Conservation (phyloP, 2,797 vertebrate species). For the Rhynchotus rufescens region DNA sequence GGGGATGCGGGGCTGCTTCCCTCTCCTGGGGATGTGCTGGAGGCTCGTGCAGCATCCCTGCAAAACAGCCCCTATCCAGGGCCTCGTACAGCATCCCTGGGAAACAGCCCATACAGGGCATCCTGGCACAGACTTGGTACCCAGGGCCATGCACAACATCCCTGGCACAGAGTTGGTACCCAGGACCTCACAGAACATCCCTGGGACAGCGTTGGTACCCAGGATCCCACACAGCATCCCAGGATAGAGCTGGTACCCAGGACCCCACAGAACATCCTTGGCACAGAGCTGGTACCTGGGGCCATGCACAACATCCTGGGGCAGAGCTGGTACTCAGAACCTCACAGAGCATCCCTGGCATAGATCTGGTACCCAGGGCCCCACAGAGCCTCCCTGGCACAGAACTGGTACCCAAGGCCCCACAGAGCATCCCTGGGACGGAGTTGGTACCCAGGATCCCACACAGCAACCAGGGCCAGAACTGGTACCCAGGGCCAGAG, state of each 20-base stretch:
- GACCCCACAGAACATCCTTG: background rate
- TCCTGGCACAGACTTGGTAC: background rate
- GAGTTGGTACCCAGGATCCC: too few relatives aligned
- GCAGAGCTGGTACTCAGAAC: fast-evolving
- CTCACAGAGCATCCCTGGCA: background rate
- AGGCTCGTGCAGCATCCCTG: background rate
- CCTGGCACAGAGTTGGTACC: background rate
- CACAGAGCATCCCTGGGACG: too few relatives aligned
- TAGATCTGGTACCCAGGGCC: background rate
- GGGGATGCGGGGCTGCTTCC: background rate
- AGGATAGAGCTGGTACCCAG: background rate
- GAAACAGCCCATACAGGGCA: background rate
- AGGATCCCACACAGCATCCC: background rate
- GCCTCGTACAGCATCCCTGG: too few relatives aligned
- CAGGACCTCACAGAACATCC: fast-evolving
- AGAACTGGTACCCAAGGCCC: too few relatives aligned
- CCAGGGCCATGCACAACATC: too few relatives aligned
- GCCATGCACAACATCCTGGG: background rate
- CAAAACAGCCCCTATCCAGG: background rate
- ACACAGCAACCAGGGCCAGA: too few relatives aligned
- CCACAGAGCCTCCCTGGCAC: background rate
- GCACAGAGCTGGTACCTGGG: too few relatives aligned
- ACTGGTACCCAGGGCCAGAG: too few relatives aligned
- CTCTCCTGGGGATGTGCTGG: fast-evolving
- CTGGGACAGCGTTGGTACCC: fast-evolving